These are phyloP conservation scores for Branchellion lobata DNA, from an alignment of 2,888 invertebrate species.

Conservation along the genomic window DNA sequence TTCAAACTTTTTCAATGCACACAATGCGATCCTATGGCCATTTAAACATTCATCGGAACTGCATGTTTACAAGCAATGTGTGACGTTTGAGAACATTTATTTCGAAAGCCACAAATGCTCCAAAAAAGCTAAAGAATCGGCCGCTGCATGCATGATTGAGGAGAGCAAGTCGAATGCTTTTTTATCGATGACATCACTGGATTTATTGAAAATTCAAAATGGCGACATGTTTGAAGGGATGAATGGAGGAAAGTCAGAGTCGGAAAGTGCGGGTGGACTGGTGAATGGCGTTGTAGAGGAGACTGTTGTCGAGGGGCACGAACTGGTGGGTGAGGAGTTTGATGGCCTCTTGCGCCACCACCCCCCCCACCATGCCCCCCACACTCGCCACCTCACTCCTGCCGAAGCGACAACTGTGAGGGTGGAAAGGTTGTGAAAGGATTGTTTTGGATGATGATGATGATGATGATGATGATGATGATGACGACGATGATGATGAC, in stretches of 20 bases:
- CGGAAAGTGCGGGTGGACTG: constrained; percentile 68
- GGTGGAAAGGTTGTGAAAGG: neutral
- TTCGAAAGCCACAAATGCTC: too few species aligned
- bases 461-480: constrained; percentile 26
- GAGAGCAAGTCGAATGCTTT: too few species aligned
- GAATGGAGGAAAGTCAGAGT: constrained; percentile 54
- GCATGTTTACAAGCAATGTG: too few species aligned
- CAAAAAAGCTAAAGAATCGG: too few species aligned
- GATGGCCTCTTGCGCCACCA: constrained; percentile 91
- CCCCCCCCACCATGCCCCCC: constrained; percentile 86
- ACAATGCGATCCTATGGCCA: too few species aligned
- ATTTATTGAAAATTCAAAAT: too few species aligned
- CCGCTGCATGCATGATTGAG: too few species aligned
- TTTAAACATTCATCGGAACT: too few species aligned
- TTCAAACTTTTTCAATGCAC: too few species aligned
- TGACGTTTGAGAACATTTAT: too few species aligned
- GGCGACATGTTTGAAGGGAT: too few species aligned
- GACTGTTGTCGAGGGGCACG: constrained; percentile 90
- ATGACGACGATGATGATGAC: constrained; percentile 32
- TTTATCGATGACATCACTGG: too few species aligned
- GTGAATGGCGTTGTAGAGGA: constrained; percentile 89
- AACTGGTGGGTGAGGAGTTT: constrained; percentile 94
- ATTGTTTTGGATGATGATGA: constrained; percentile 8
- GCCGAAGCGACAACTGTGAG: constrained; percentile 74
- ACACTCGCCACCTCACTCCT: constrained; percentile 91